These are phyloP conservation scores for Chelon auratus DNA, from an alignment of 2,797 vertebrate species.

Conservation along the genomic window DNA sequence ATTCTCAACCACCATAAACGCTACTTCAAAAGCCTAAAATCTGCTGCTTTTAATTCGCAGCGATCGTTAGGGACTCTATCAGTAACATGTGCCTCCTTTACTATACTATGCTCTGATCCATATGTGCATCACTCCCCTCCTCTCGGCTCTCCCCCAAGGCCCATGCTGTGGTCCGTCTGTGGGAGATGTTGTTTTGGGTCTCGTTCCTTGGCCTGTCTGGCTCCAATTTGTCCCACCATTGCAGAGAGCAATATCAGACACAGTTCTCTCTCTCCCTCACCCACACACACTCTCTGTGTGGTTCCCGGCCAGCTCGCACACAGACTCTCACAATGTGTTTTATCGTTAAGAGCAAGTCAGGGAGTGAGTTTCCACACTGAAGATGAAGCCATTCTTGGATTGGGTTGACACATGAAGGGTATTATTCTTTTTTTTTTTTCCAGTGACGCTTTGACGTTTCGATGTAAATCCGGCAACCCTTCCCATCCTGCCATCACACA, in stretches of 20 bases:
- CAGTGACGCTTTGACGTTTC: constrained; percentile 9
- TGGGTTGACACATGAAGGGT: constrained; percentile 27
- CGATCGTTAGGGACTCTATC: constrained; percentile 73
- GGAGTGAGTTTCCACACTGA: constrained; percentile 23
- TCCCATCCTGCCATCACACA: background rate
- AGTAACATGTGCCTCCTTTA: constrained; percentile 77
- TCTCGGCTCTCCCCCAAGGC: constrained; percentile 64
- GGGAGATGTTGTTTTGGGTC: constrained; percentile 84
- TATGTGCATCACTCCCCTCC: constrained; percentile 63
- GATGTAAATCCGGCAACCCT: constrained; percentile 3
- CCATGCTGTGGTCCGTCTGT: constrained; percentile 82
- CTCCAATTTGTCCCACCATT: constrained; percentile 86
- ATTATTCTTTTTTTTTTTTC: constrained; percentile 16
- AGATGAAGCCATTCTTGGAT: constrained; percentile 32
- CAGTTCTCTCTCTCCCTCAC: constrained; percentile 63
- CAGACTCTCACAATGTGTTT: constrained; percentile 54
- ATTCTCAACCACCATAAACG: constrained; percentile 61
- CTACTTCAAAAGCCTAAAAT: constrained; percentile 72
- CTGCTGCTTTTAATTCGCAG: constrained; percentile 73
- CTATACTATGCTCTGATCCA: constrained; percentile 69
- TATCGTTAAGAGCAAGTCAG: constrained; percentile 22
- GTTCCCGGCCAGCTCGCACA: constrained; percentile 60
- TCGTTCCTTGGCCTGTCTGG: constrained; percentile 84
- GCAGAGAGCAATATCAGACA: constrained; percentile 83
- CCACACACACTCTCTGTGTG: constrained; percentile 73